Evolutionary conservation across 2,797 vertebrate genomes (phyloP), one percentile per base, ranked within the genome.

Genomic region (Rhinatrema bivittatum): DNA sequence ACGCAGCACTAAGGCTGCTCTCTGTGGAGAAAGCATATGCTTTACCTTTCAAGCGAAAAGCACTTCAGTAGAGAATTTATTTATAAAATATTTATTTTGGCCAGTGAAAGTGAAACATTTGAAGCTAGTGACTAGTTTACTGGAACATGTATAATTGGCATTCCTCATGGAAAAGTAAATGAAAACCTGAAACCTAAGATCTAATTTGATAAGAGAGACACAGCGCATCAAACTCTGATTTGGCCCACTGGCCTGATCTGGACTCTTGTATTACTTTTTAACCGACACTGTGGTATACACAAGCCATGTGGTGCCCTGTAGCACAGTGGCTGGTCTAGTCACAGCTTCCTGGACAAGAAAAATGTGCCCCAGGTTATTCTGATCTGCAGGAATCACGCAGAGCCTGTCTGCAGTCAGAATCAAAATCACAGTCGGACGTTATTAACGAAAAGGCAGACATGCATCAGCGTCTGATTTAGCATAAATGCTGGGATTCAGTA

Each of bases 191-290:
- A 72, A 64, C 53, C 62, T 51, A 60, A 57, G 54, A n/a, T n/a
- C n/a, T n/a, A n/a, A n/a, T n/a, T n/a, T n/a, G n/a, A 53, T 64
- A 63, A 69, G 63, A 56, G 63, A 65, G 59, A 49, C 57, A 68
- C 64, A 73, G 70, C 58, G 60, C 68, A 67, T 70, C 67, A 72
- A 68, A 60, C 68, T 73, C 73, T 71, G 72, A 57, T 55, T 71
- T 74, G 71, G 57, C 71, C 74, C 65, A 65, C 70, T 78, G 60
- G 65, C 50, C 65, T 57, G 62, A 68, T 68, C 61, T 52, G 65
- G 65, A 53, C 36, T n/a, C n/a, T n/a, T n/a, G n/a, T n/a, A n/a
- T n/a, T 69, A 68, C 48, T 44, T 62, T 63, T 69, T 60, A 70
- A 62, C 63, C 43, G 65, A 63, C 64, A 62, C 50, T 59, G 55